phyloP scores from a whole-genome alignment of 2,888 invertebrate species.

The Sphecodes monilicornis region DNA sequence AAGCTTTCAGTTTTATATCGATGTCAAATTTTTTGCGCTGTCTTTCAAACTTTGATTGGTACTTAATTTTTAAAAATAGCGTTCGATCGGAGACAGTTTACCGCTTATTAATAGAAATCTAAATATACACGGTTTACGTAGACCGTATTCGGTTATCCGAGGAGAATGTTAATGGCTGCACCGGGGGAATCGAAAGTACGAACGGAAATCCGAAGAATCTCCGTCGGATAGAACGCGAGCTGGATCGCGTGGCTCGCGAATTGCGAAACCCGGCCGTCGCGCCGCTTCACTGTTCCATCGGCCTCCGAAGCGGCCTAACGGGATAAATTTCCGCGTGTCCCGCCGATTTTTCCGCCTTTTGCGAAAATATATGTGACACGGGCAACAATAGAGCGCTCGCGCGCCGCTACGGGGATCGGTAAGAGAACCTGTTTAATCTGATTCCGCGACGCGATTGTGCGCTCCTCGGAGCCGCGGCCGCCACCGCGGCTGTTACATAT shows the following conservation, averaged over 20 bases:
- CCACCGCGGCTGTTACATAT: constrained; percentile 71
- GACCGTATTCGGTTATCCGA: background rate
- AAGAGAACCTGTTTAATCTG: constrained; percentile 52
- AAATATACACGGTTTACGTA: background rate
- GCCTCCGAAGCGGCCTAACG: background rate
- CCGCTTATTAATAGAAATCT: background rate
- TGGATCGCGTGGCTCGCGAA: background rate
- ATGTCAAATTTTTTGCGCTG: background rate
- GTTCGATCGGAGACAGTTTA: background rate
- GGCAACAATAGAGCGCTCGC: constrained; percentile 35
- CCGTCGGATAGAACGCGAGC: background rate
- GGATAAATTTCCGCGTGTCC: constrained; percentile 40
- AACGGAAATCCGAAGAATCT: constrained; percentile 4
- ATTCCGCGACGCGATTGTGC: constrained; percentile 70
- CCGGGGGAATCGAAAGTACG: background rate
- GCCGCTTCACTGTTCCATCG: background rate
- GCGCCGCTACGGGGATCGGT: constrained; percentile 26
- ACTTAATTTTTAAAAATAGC: background rate
- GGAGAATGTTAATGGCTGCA: background rate
- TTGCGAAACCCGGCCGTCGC: constrained; percentile 8
- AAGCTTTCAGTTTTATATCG: background rate
- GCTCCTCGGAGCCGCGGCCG: background rate
- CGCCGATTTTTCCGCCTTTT: constrained; percentile 13
- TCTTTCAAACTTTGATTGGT: background rate
- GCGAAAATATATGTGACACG: constrained; percentile 33